These are phyloP conservation scores for Atherix ibis DNA, from an alignment of 2,888 invertebrate genomes.

Conservation along the genomic window DNA sequence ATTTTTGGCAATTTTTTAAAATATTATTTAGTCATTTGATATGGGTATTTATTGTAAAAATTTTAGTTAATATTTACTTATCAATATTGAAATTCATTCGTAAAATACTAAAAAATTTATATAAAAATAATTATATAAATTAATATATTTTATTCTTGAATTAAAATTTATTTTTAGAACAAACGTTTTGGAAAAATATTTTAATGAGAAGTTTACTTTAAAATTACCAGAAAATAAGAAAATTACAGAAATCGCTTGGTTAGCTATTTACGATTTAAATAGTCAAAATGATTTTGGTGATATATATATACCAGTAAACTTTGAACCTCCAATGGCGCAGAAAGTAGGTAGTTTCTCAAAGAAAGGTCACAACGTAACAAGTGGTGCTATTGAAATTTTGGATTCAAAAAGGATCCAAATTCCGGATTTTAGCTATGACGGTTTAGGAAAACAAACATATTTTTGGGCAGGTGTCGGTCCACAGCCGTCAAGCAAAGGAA, in stretches of 20 bases:
- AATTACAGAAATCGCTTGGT: conserved; percentile 76
- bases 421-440: conserved; percentile 62
- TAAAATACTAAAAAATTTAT: no score
- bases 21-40: no score
- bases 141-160: not conserved
- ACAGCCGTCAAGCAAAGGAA: conserved; percentile 67
- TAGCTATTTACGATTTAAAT: conserved; percentile 73
- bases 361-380: conserved; percentile 49
- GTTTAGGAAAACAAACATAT: conserved; percentile 56
- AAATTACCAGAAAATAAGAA: conserved; percentile 72
- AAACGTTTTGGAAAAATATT: conserved; percentile 70
- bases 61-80: no score
- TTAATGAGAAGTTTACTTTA: conserved; percentile 69
- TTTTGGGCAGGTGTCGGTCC: conserved; percentile 85
- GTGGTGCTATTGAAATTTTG: conserved; percentile 54
- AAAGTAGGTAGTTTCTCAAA: conserved; percentile 38
- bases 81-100: no score
- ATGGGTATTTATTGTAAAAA: no score
- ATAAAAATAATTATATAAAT: not conserved
- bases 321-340: conserved; percentile 67
- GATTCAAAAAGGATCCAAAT: conserved; percentile 70
- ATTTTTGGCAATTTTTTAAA: no score
- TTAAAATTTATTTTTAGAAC: conserved; percentile 38
- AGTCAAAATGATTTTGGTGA: conserved; percentile 81
- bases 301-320: conserved; percentile 77